Evolutionary conservation across 2,797 vertebrate species (phyloP), one percentile per base, ranked within the genome.

Genomic region (Schizopygopsis pylzovi): DNA sequence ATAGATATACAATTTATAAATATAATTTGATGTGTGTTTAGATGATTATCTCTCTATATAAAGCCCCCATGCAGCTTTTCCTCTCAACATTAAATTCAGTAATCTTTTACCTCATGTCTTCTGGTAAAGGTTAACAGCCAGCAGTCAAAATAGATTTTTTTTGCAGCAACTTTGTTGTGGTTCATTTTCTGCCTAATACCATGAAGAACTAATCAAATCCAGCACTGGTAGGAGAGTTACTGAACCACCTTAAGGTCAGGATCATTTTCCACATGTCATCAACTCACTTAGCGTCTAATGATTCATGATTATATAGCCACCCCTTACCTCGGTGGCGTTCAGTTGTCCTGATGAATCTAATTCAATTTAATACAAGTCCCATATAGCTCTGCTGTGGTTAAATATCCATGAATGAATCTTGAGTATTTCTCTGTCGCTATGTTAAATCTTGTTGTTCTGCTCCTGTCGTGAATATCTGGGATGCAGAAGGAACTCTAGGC

Each of bases 301-400:
- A 82, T 82, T 84, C 81, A 84, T 85, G 80, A 77, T 56, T 84
- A 85, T 86, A 81, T 59, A 65, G 77, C 47, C 47, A 75, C 61
- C 71, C 87, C 33, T 61, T 75, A 72, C 54, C 77, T 22, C 86
- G 16, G 37, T 76, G 77, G 87, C 68, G 70, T 85, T 90, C 86
- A 85, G 79, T 83, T 87, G 84, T 83, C 80, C 83, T 79, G 82
- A 88, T 80, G 77, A 37, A 82, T 68, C 47, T 79, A 28, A 90
- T 90, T 86, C 83, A 87, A 82, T 90, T 86, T 85, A 86, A 90
- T 88, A 61, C 87, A 88, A 90, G 86, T 89, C 84, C 76, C 61
- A 63, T 71, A 72, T 43, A 72, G 76, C 56, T 68, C 82, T 52
- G 33, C 72, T 37, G 54, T 81, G 84, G 79, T 81, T 70, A 83